Evolutionary conservation across 2,113 vertebrate genomes (phyloP), one percentile per base, ranked within the genome.

Genomic region (Diglossa brunneiventris): DNA sequence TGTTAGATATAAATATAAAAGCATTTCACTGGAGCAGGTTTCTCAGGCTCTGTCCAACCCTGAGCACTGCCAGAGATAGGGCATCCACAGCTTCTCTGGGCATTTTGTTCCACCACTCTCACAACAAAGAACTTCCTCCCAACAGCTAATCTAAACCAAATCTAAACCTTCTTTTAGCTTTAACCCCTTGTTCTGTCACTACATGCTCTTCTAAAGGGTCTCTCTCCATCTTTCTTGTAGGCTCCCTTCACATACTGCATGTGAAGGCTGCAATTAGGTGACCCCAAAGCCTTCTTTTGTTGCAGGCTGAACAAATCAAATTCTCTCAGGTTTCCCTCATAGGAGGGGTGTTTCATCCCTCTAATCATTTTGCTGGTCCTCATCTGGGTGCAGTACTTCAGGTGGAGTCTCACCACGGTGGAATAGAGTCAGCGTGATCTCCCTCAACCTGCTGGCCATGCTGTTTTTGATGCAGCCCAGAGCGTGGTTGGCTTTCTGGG

Each of bases 401-500:
- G 21, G 26, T 56, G 17, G 13, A 10, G 26, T 64, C 50, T 42
- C 67, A 50, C 9, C 50, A 23, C 1, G 1, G 31, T 18, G 14
- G 31, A 58, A 50, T 10, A 37, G 31, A 42, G 37, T 19, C 15
- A 66, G 22, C 22, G 20, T 6, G 27, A 50, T 28, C 28, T 28
- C 15, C 15, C 33, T 67, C 26, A 27, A 11, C 18, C 23, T 59
- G 27, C 44, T 28, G 37, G 7, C 35, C 31, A 23, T 3, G 1
- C 17, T 49, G 22, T 31, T 67, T 67, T 59, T 73, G 22, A 9
- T 67, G 52, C 27, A 52, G 27, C 9, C 10, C 37, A 67, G 37
- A 52, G 53, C n/a, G 46, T 0, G 1, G 6, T 0, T 46, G 11
- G 13, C 24, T 53, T 59, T 75, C 61, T 53, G 46, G n/a, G 13